phyloP scores from a whole-genome alignment of 2,797 vertebrate species.

The Eulemur mongoz region DNA sequence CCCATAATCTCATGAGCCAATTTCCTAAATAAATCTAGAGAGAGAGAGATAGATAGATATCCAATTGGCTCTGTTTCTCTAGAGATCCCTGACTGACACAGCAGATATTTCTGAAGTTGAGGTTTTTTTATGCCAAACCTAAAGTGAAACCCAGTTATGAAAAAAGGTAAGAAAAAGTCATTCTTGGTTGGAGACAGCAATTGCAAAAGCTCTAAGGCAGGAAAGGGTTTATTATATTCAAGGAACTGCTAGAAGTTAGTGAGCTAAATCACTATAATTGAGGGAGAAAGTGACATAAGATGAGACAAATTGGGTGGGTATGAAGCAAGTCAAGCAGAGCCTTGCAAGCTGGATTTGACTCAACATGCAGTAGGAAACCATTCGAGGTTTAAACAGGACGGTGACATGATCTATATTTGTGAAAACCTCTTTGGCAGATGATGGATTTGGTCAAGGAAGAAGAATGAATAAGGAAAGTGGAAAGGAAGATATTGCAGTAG shows the following conservation, averaged over 20 bases:
- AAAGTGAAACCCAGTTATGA: neutral
- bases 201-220: neutral
- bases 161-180: neutral
- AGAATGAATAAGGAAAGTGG: neutral
- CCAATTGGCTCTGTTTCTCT: neutral
- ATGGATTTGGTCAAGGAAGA: neutral
- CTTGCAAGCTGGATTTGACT: neutral
- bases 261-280: neutral
- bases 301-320: too few relatives aligned
- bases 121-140: neutral
- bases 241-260: neutral
- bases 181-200: neutral
- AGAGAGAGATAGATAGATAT: neutral
- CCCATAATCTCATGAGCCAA: neutral
- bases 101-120: neutral
- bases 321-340: neutral
- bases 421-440: neutral
- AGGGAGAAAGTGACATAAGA: neutral
- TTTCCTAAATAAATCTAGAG: neutral
- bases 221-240: neutral
- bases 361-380: neutral
- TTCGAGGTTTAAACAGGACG: neutral
- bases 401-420: neutral
- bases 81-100: neutral
- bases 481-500: neutral